A percentile compares a stretch with the other conserved stretches of the same genome.
Conservation (phyloP, 2,113 vertebrate genomes). For the Eublepharis macularius region DNA sequence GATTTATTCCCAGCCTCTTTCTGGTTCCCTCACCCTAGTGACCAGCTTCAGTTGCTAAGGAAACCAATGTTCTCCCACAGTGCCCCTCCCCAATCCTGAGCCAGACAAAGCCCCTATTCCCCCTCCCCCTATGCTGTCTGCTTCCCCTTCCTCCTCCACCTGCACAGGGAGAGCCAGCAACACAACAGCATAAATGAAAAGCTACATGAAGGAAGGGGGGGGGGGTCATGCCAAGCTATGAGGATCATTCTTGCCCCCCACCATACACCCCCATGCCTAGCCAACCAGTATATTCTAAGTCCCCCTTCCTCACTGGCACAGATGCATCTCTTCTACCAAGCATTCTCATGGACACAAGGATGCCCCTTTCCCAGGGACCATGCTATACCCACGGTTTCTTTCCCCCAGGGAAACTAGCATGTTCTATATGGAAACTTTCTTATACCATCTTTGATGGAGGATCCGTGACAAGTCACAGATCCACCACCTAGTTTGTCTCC, state of each 20-base stretch:
- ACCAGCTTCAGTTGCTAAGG: conserved; percentile 62
- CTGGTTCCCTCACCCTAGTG: conserved; percentile 48
- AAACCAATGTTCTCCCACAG: conserved; percentile 60
- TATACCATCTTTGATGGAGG: not conserved
- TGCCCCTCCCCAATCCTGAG: conserved; percentile 48
- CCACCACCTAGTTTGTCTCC: not conserved
- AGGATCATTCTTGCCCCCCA: not conserved
- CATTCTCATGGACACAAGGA: not conserved
- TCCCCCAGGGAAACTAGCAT: not conserved
- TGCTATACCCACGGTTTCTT: not conserved
- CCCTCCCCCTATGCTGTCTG: conserved; percentile 1
- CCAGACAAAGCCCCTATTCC: conserved; percentile 65
- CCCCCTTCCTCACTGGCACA: not conserved
- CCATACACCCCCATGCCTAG: not conserved
- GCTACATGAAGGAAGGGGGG: not conserved
- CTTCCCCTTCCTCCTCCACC: conserved; percentile 2
- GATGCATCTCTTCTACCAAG: not conserved
- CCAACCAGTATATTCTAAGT: not conserved
- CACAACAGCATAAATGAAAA: not conserved
- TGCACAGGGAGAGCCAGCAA: conserved; percentile 13
- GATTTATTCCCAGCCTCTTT: conserved; percentile 34
- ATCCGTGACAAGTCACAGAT: not conserved
- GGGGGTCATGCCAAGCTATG: not conserved
- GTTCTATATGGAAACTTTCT: not conserved
- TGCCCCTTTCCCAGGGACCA: not conserved